Evolutionary conservation across 1,140 invertebrate genomes (phyloP).

Genomic region (Hydropsyche tenuis): DNA sequence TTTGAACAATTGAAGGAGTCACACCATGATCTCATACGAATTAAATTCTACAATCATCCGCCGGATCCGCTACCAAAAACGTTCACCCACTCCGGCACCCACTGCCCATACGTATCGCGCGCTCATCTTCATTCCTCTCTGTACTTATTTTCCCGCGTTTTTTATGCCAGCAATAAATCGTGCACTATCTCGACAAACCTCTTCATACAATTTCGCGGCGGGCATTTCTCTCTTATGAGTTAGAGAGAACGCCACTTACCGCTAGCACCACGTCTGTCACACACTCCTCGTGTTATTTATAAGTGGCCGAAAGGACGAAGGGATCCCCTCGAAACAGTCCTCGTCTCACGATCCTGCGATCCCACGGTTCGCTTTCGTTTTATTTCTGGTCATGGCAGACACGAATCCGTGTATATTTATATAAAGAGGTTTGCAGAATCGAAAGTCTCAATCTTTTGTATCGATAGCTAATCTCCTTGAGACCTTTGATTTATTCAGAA

Average conservation of each 20-base stretch:
- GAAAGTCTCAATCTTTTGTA: too few relatives aligned
- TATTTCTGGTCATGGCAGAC: background rate
- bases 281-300: conserved; percentile 18
- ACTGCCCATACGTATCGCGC: too few relatives aligned
- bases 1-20: too few relatives aligned
- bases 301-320: background rate
- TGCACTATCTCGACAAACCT: conserved; percentile 3
- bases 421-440: too few relatives aligned
- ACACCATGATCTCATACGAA: too few relatives aligned
- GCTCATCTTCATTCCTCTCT: background rate
- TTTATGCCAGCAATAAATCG: background rate
- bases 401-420: too few relatives aligned
- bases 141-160: background rate
- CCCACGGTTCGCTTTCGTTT: background rate
- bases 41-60: too few relatives aligned
- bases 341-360: background rate
- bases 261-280: background rate
- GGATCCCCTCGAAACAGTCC: background rate
- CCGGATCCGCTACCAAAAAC: too few relatives aligned
- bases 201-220: background rate
- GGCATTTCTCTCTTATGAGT: background rate
- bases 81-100: too few relatives aligned
- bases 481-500: too few relatives aligned
- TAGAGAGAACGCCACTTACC: background rate
- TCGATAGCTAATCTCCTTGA: too few relatives aligned